A percentile compares a stretch with the other conserved stretches of the same genome.
Evolutionary conservation across 2,888 invertebrate species (phyloP).

Genomic region (Agriopis marginaria): DNA sequence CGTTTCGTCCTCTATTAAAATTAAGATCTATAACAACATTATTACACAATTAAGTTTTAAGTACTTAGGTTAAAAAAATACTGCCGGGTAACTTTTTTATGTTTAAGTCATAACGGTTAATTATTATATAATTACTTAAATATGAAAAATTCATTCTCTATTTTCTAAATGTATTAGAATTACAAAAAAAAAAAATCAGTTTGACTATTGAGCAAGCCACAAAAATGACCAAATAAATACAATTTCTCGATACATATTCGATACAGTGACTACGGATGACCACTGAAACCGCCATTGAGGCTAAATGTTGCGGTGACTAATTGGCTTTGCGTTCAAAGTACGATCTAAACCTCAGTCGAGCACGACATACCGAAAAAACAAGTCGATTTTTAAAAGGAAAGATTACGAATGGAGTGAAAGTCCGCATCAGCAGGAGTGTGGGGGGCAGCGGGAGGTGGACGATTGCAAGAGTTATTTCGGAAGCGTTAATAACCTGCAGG

Average conservation of each 20-base stretch:
- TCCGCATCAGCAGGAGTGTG: conserved; percentile 36
- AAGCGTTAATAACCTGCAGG: conserved; percentile 66
- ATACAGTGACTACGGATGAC: conserved; percentile 1
- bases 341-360: not conserved
- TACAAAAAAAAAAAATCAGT: no score
- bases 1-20: no score
- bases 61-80: no score
- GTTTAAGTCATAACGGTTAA: no score
- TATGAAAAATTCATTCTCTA: no score
- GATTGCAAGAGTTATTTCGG: conserved; percentile 54
- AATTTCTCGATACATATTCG: not conserved
- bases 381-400: conserved; percentile 11
- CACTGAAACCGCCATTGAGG: conserved; percentile 17
- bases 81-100: no score
- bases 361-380: not conserved
- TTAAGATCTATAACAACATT: no score
- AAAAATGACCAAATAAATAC: not conserved
- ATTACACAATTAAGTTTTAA: no score
- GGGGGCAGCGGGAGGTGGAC: conserved; percentile 29
- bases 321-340: conserved; percentile 21
- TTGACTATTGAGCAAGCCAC: no score
- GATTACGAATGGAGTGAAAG: conserved; percentile 31
- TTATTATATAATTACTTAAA: no score
- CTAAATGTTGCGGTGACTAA: conserved; percentile 13
- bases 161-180: no score